Percentiles rank a stretch among this genome's conserved stretches.
Conservation (phyloP, 1,140 invertebrate genomes). For the Diorhabda sublineata region DNA sequence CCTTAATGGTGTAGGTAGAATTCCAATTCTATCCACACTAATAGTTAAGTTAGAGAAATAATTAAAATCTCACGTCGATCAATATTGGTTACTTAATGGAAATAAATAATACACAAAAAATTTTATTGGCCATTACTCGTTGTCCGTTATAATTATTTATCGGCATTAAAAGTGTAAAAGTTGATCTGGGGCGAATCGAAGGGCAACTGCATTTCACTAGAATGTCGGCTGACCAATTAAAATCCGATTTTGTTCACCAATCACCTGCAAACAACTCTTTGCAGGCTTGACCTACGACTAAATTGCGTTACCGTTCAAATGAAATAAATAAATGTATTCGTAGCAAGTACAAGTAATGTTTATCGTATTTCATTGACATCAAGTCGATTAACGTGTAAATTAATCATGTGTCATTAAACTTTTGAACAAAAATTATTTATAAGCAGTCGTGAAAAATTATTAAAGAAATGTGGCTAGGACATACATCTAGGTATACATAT, state of each 20-base stretch:
- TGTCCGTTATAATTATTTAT: slow-evolving; percentile 16
- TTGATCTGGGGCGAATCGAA: slow-evolving; percentile 29
- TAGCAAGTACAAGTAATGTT: background rate
- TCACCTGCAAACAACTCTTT: slow-evolving; percentile 15
- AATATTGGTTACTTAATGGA: too few relatives aligned
- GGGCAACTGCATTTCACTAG: slow-evolving; percentile 41
- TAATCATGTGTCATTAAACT: too few relatives aligned
- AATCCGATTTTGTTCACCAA: slow-evolving; percentile 27
- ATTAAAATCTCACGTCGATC: too few relatives aligned
- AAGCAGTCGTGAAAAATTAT: too few relatives aligned
- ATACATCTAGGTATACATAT: background rate
- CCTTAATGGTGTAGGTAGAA: too few relatives aligned
- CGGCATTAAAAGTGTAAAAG: slow-evolving; percentile 7
- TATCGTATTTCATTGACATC: background rate
- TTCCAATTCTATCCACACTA: too few relatives aligned
- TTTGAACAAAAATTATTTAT: too few relatives aligned
- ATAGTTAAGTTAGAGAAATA: too few relatives aligned
- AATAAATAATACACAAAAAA: background rate
- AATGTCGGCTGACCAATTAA: slow-evolving; percentile 41
- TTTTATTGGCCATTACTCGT: slow-evolving; percentile 17
- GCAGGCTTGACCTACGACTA: background rate
- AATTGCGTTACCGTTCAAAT: background rate
- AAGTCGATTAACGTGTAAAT: too few relatives aligned
- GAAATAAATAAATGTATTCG: background rate
- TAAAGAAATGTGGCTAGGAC: too few relatives aligned